Evolutionary conservation across 2,888 invertebrate genomes (phyloP).

Genomic region (Micoletzkya japonica): DNA sequence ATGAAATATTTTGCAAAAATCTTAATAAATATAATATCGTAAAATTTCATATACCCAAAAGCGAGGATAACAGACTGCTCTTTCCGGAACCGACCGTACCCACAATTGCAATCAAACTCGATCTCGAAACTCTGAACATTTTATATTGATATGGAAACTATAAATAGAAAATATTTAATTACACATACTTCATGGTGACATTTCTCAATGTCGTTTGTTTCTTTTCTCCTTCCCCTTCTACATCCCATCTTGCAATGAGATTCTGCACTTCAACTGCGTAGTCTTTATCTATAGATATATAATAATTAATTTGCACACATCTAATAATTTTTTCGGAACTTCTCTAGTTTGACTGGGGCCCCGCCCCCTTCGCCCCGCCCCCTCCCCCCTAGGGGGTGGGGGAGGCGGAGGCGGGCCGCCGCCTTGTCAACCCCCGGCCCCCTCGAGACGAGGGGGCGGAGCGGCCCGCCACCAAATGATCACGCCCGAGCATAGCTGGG

Average conservation of each 20-base stretch:
- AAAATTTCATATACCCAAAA: conserved; percentile 36
- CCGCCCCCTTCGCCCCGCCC: too few species aligned
- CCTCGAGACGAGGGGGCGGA: too few species aligned
- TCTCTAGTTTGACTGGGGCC: too few species aligned
- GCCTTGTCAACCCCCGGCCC: too few species aligned
- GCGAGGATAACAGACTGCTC: conserved; percentile 78
- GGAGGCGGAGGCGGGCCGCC: too few species aligned
- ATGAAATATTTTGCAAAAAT: not conserved
- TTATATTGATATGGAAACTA: not conserved
- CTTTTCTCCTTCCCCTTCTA: not conserved
- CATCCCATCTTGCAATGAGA: conserved; percentile 2
- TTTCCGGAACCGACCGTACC: conserved; percentile 87
- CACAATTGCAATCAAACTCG: conserved; percentile 80
- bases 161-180: not conserved
- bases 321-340: too few species aligned
- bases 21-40: not conserved
- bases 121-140: conserved; percentile 72
- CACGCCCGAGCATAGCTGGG: too few species aligned
- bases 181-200: not conserved
- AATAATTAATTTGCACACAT: too few species aligned
- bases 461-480: too few species aligned
- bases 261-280: conserved; percentile 4
- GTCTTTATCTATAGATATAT: too few species aligned
- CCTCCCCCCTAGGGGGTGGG: too few species aligned
- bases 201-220: not conserved